Evolutionary conservation across 2,888 invertebrate species (phyloP).

Genomic region (Agrilus mali): DNA sequence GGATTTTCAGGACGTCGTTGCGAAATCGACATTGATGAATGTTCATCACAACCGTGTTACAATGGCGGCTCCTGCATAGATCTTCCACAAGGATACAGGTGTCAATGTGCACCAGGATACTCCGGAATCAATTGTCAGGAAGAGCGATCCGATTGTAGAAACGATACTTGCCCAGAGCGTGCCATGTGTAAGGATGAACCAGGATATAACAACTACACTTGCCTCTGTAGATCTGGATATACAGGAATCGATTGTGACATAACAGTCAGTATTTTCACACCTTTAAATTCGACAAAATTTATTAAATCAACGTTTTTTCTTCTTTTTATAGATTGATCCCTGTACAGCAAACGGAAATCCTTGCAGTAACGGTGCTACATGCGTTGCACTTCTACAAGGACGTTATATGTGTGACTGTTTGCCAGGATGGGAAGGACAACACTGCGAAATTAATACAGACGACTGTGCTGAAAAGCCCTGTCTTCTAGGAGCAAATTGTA

Average conservation of each 20-base stretch:
- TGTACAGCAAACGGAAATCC: constrained; percentile 83
- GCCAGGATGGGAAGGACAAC: constrained; percentile 94
- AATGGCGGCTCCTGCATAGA: constrained; percentile 89
- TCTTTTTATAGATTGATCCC: constrained; percentile 61
- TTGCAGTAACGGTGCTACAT: constrained; percentile 81
- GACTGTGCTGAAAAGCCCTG: constrained; percentile 91
- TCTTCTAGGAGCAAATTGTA: constrained; percentile 79
- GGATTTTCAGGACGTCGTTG: constrained; percentile 89
- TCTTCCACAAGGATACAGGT: constrained; percentile 82
- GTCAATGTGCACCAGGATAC: constrained; percentile 77
- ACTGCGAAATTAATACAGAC: constrained; percentile 85
- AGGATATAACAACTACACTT: constrained; percentile 78
- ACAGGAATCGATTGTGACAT: constrained; percentile 86
- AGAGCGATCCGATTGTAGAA: constrained; percentile 76
- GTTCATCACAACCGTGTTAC: constrained; percentile 86
- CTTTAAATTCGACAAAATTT: not conserved
- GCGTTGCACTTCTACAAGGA: constrained; percentile 81
- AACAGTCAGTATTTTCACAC: constrained; percentile 45
- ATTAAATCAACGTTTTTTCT: not conserved
- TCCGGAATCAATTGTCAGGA: constrained; percentile 92
- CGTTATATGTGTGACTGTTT: constrained; percentile 90
- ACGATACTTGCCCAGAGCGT: constrained; percentile 85
- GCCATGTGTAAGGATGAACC: constrained; percentile 97
- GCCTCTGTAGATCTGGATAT: constrained; percentile 88
- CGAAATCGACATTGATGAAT: constrained; percentile 91